These are phyloP conservation scores for Microdon myrmicae DNA, from an alignment of 2,888 invertebrate genomes.

Conservation along the genomic window DNA sequence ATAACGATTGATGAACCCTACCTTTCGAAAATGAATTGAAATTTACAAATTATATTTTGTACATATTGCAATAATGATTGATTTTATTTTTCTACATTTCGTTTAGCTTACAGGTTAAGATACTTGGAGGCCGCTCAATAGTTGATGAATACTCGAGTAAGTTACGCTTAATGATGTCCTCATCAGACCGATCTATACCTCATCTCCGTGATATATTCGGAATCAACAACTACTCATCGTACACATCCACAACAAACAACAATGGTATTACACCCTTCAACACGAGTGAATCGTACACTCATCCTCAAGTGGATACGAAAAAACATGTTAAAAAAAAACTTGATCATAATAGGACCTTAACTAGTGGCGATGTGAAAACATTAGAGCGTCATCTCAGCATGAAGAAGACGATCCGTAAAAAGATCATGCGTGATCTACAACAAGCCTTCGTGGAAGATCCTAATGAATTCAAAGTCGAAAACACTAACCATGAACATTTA, in stretches of 20 bases:
- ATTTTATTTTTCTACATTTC: no score
- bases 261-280: conserved; percentile 59
- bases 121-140: no score
- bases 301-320: conserved; percentile 64
- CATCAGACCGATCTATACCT: conserved; percentile 79
- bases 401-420: conserved; percentile 87
- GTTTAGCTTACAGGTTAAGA: no score
- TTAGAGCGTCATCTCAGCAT: conserved; percentile 84
- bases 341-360: conserved; percentile 75
- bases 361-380: conserved; percentile 77
- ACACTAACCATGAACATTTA: conserved; percentile 75
- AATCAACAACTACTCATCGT: conserved; percentile 62
- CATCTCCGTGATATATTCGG: conserved; percentile 81
- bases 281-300: conserved; percentile 64
- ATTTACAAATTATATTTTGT: no score
- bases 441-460: conserved; percentile 80
- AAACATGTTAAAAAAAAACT: conserved; percentile 69
- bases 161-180: conserved; percentile 69
- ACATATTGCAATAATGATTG: no score
- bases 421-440: conserved; percentile 84
- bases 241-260: conserved; percentile 44
- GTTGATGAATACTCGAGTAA: no score
- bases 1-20: no score
- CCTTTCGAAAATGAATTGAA: no score
- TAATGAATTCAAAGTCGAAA: conserved; percentile 77